phyloP scores from a whole-genome alignment of 2,113 vertebrate genomes.

The Pachypanchax playfairii region DNA sequence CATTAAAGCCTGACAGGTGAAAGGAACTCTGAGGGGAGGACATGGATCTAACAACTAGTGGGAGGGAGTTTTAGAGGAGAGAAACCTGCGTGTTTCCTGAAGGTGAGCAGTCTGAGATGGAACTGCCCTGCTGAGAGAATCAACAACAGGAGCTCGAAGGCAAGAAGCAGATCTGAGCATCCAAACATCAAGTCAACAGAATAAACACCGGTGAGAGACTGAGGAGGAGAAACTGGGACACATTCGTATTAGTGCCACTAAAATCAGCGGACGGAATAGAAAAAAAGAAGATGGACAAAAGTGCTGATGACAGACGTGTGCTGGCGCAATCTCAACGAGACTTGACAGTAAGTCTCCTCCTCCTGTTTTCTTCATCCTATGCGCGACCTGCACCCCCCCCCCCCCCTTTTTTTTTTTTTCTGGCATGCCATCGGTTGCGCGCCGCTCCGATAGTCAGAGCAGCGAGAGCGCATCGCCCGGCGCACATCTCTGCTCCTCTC shows the following conservation, averaged over 20 bases:
- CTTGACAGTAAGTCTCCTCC: conserved; percentile 22
- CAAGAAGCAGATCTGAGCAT: conserved; percentile 14
- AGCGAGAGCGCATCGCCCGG: conserved; percentile 46
- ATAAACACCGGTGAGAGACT: conserved; percentile 9
- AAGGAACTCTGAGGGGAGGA: conserved; percentile 10
- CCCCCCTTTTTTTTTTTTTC: not conserved
- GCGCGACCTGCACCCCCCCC: conserved; percentile 40
- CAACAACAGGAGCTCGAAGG: conserved; percentile 19
- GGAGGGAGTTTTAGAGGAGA: conserved; percentile 14
- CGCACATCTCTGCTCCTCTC: conserved; percentile 49
- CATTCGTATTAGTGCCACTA: conserved; percentile 52
- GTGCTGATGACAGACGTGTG: conserved; percentile 56
- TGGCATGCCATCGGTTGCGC: conserved; percentile 12
- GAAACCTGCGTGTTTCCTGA: conserved; percentile 23
- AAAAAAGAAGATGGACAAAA: conserved; percentile 31
- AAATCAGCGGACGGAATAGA: conserved; percentile 28
- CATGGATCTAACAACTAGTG: conserved; percentile 19
- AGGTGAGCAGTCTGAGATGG: conserved; percentile 32
- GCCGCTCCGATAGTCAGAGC: conserved; percentile 53
- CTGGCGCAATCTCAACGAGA: conserved; percentile 39
- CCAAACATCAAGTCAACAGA: conserved; percentile 23
- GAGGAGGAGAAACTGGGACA: conserved; percentile 51
- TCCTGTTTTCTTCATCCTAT: conserved; percentile 49
- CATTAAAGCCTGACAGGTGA: conserved; percentile 40
- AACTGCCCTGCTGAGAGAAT: conserved; percentile 59